Evolutionary conservation across 1,140 invertebrate genomes (phyloP).

Genomic region (Potamilus streckersoni): DNA sequence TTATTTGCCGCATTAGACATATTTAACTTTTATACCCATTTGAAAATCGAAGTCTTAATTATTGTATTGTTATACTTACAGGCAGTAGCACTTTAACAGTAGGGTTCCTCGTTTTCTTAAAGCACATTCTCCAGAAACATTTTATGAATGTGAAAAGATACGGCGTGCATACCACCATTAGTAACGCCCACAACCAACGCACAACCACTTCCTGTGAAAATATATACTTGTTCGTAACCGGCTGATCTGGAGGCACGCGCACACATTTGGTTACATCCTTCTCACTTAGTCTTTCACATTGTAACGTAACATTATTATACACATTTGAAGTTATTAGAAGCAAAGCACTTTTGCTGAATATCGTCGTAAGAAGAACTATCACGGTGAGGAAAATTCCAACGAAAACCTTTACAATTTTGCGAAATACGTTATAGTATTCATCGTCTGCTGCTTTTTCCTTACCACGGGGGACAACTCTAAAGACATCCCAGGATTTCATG

Average conservation of each 20-base stretch:
- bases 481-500: constrained; percentile 55
- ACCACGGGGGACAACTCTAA: constrained; percentile 39
- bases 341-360: constrained; percentile 58
- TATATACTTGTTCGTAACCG: constrained; percentile 35
- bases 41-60: no score
- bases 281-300: constrained; percentile 36
- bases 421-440: constrained; percentile 37
- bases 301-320: constrained; percentile 53
- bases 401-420: constrained; percentile 52
- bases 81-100: constrained; percentile 37
- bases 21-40: no score
- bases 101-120: constrained; percentile 54
- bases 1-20: no score
- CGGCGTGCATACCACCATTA: constrained; percentile 50
- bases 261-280: constrained; percentile 40
- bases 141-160: constrained; percentile 52
- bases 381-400: constrained; percentile 55
- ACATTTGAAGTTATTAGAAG: constrained; percentile 61
- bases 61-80: constrained; percentile 36
- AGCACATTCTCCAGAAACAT: constrained; percentile 55
- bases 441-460: constrained; percentile 40
- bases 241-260: constrained; percentile 38
- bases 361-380: constrained; percentile 40
- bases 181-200: constrained; percentile 57
- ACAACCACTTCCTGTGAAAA: constrained; percentile 46